Conservation (phyloP, 1,140 invertebrate genomes). For the Eupristina koningsbergeri region DNA sequence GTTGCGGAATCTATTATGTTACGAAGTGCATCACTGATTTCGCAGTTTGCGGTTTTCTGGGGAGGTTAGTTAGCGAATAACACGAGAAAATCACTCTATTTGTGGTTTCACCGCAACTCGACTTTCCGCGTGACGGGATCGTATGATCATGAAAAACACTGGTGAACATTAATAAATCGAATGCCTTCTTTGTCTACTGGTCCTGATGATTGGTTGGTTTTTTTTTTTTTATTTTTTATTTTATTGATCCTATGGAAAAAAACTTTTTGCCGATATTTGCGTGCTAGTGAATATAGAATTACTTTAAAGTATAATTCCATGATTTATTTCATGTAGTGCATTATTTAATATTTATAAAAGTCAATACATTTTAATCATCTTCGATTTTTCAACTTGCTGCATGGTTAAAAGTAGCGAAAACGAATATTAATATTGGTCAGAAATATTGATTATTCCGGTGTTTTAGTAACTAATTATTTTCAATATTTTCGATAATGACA, state of each 20-base stretch:
- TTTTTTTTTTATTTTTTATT: too few relatives aligned
- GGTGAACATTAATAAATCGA: not conserved
- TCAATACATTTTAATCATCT: too few relatives aligned
- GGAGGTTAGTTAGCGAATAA: constrained; percentile 9
- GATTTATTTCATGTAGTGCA: not conserved
- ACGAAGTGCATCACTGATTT: constrained; percentile 36
- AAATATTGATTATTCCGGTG: too few relatives aligned
- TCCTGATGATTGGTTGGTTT: not conserved
- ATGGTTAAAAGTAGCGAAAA: too few relatives aligned
- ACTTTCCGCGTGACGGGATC: constrained; percentile 39
- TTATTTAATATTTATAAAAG: too few relatives aligned
- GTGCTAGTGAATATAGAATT: not conserved
- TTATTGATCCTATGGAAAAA: not conserved
- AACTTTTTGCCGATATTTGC: constrained; percentile 15
- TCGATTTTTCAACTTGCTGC: too few relatives aligned
- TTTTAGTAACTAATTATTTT: too few relatives aligned
- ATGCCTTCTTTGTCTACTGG: not conserved
- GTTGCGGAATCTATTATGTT: constrained; percentile 46
- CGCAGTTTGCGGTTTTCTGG: constrained; percentile 35
- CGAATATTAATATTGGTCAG: too few relatives aligned
- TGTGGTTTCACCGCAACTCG: constrained; percentile 33
- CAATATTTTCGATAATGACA: too few relatives aligned
- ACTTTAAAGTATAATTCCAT: not conserved
- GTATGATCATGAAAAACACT: constrained; percentile 35
- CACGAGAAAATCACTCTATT: constrained; percentile 39